Evolutionary conservation across 1,140 invertebrate species (phyloP).

Genomic region (Amyelois transitella): DNA sequence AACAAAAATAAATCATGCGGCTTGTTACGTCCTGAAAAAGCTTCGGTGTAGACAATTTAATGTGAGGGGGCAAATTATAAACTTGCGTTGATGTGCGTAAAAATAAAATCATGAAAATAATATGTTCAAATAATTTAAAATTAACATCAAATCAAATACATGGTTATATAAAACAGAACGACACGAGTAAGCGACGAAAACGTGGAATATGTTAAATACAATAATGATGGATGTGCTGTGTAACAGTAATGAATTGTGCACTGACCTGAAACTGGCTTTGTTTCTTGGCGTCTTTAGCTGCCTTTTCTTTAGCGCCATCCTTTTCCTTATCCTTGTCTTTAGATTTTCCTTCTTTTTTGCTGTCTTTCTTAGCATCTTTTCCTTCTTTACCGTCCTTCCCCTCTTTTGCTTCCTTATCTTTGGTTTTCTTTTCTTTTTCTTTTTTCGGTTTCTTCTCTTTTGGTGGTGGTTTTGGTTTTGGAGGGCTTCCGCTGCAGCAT

Average conservation of each 20-base stretch:
- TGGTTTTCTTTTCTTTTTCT: constrained; percentile 81
- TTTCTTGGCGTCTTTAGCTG: constrained; percentile 77
- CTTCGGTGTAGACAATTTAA: constrained; percentile 33
- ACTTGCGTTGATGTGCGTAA: constrained; percentile 34
- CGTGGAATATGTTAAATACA: constrained; percentile 41
- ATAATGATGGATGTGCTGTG: constrained; percentile 60
- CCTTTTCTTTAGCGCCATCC: constrained; percentile 69
- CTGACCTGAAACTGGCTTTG: constrained; percentile 78
- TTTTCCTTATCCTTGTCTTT: constrained; percentile 76
- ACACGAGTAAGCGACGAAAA: constrained; percentile 45
- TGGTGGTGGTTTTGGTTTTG: constrained; percentile 79
- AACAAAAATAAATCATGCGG: constrained; percentile 68
- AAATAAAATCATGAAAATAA: constrained; percentile 46
- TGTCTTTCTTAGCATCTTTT: constrained; percentile 75
- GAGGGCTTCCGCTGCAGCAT: constrained; percentile 82
- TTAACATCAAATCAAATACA: constrained; percentile 37
- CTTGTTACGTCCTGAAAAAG: constrained; percentile 53
- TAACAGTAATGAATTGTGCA: constrained; percentile 27
- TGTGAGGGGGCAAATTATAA: constrained; percentile 40
- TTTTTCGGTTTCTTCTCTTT: constrained; percentile 85
- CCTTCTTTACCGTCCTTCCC: constrained; percentile 74
- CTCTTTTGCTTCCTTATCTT: constrained; percentile 76
- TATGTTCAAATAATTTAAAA: constrained; percentile 25
- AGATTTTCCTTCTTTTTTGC: constrained; percentile 76
- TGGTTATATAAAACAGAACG: constrained; percentile 57